Conservation (phyloP, 2,888 invertebrate species). For the Itoplectis maculator region DNA sequence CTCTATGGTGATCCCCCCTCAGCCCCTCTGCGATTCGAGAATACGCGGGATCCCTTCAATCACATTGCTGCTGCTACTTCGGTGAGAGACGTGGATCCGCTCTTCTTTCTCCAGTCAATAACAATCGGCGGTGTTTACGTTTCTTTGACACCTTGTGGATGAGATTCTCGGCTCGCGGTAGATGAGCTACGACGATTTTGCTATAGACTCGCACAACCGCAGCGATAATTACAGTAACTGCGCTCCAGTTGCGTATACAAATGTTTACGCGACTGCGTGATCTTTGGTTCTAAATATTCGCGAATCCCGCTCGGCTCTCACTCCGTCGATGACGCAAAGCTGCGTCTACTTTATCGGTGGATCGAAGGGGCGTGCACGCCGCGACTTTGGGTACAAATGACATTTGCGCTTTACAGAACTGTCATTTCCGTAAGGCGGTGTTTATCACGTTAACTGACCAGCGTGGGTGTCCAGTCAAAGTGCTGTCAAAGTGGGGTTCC, state of each 20-base stretch:
- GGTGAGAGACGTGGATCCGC: too few relatives aligned
- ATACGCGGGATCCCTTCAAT: constrained; percentile 37
- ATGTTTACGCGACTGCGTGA: background rate
- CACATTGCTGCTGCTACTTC: background rate
- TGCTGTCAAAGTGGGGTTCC: too few relatives aligned
- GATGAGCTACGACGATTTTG: background rate
- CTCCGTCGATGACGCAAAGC: background rate
- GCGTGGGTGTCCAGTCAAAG: background rate
- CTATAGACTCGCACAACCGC: background rate
- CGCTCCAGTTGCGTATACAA: background rate
- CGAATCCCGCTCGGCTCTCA: background rate
- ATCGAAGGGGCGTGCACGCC: background rate
- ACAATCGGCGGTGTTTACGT: background rate
- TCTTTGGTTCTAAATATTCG: background rate
- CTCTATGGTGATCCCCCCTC: background rate
- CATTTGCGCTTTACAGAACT: background rate
- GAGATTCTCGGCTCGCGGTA: background rate
- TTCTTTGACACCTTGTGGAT: background rate
- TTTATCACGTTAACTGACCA: background rate
- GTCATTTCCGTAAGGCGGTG: background rate
- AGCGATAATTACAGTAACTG: background rate
- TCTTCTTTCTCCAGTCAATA: background rate
- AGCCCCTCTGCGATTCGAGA: constrained; percentile 40
- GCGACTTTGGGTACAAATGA: background rate
- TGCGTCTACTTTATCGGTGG: constrained; percentile 3